Percentiles rank a stretch among this genome's conserved stretches.
phyloP scores from a whole-genome alignment of 2,797 vertebrate species.

The Cyprinodon diabolis region DNA sequence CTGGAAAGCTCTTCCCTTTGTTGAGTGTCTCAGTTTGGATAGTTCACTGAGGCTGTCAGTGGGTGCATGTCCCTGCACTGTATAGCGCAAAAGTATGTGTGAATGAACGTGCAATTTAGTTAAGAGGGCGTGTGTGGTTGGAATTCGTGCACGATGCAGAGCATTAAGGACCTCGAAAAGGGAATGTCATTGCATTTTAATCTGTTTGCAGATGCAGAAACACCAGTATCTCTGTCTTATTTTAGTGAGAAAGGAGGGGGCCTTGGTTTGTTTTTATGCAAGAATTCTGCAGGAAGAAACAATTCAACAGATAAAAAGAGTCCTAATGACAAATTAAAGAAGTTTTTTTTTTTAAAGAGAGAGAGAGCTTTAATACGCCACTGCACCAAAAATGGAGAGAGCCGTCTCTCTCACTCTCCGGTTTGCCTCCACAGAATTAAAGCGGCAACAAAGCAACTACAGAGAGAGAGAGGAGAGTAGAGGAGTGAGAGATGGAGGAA shows the following conservation, averaged over 20 bases:
- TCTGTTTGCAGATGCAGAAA: slow-evolving; percentile 23
- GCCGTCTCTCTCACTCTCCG: slow-evolving; percentile 54
- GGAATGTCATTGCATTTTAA: slow-evolving; percentile 42
- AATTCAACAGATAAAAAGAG: neutral
- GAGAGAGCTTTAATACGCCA: slow-evolving; percentile 47
- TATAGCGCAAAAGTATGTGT: slow-evolving; percentile 23
- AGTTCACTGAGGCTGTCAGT: slow-evolving; percentile 45
- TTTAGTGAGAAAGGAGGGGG: slow-evolving; percentile 3
- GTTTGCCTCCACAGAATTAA: slow-evolving; percentile 72
- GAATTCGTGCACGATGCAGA: slow-evolving; percentile 34
- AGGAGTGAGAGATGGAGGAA: slow-evolving; percentile 36
- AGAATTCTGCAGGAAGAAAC: neutral
- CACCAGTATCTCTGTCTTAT: neutral
- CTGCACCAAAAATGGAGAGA: slow-evolving; percentile 74
- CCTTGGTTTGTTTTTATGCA: slow-evolving; percentile 8
- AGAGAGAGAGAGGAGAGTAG: slow-evolving; percentile 55
- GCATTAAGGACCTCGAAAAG: slow-evolving; percentile 40
- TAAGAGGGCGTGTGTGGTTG: slow-evolving; percentile 31
- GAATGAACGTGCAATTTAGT: slow-evolving; percentile 10
- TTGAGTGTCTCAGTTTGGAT: slow-evolving; percentile 63
- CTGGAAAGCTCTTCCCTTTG: slow-evolving; percentile 57
- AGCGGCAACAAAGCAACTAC: slow-evolving; percentile 73
- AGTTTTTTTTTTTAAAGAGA: slow-evolving; percentile 26
- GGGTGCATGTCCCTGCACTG: slow-evolving; percentile 10
- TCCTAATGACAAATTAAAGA: neutral